A percentile compares a stretch with the other conserved stretches of the same genome.
Evolutionary conservation across 2,888 invertebrate species (phyloP).

Genomic region (Subacronicta megacephala): DNA sequence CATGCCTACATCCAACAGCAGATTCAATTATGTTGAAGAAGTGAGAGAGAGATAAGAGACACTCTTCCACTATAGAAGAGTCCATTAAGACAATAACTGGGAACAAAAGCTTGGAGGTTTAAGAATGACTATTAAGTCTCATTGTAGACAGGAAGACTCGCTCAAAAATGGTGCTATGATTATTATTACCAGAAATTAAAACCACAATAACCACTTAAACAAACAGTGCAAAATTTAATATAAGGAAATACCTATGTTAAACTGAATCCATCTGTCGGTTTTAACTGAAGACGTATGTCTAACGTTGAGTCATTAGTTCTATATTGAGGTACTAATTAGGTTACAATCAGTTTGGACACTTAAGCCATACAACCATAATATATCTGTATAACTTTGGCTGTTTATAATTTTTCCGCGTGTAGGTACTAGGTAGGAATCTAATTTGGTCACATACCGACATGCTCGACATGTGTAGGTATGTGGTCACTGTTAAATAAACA

Average conservation of each 20-base stretch:
- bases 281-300: slow-evolving; percentile 20
- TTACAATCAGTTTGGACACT: slow-evolving; percentile 39
- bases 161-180: too few species aligned
- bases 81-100: too few species aligned
- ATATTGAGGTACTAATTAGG: slow-evolving; percentile 34
- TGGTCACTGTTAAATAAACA: slow-evolving; percentile 48
- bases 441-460: slow-evolving; percentile 51
- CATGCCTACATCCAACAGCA: too few species aligned
- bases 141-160: too few species aligned
- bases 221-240: not conserved
- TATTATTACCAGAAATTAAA: not conserved
- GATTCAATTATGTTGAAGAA: too few species aligned
- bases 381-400: slow-evolving; percentile 37
- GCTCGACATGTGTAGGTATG: slow-evolving; percentile 38
- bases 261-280: slow-evolving; percentile 12
- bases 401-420: slow-evolving; percentile 47
- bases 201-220: slow-evolving; percentile 9
- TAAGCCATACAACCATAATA: slow-evolving; percentile 56
- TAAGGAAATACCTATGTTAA: slow-evolving; percentile 27
- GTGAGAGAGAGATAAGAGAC: too few species aligned
- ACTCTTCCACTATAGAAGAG: too few species aligned
- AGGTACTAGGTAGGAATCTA: slow-evolving; percentile 39
- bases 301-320: slow-evolving; percentile 25
- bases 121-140: too few species aligned
- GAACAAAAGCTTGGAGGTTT: too few species aligned